Evolutionary conservation across 2,113 vertebrate species (phyloP), one percentile per base, ranked within the genome.

Genomic region (Cricetomys ansorgei): DNA sequence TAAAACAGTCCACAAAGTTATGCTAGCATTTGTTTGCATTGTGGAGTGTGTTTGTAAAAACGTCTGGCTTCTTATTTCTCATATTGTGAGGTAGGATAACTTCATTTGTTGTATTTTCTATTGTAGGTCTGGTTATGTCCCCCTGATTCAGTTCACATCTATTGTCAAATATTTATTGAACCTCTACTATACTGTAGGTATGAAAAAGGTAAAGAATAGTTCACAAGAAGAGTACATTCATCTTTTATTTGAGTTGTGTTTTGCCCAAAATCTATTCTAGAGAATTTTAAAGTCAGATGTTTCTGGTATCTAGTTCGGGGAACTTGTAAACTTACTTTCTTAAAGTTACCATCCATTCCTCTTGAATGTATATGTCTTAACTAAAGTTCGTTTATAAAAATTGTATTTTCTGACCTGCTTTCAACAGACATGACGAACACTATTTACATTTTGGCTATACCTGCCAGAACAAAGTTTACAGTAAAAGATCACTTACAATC

Each of bases 241-340:
- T 70, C 62, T 70, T 92, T 76, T 10, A 79, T 79, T 50, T 48
- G 53, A 59, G 25, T 77, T 65, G 8, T 4, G 37, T 59, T 85
- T 73, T 53, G 4, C 5, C 12, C n/a, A 84, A 65, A 40, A 65
- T 79, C 4, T 15, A 50, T 55, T 88, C 9, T 62, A 19, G 15
- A 89, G 5, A 86, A 91, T 65, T 95, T 96, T 80, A 57, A 92
- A 88, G 65, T 57, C 53, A 40, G 48, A 81, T 65, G 7, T 45
- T 93, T 87, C 8, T 27, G 75, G 73, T 80, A 12, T 17, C 31
- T 64, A 31, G 25, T 25, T 45, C 70, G 73, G 84, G 75, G 11
- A 5, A 72, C 31, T 77, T 90, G 6, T 57, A 80, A 19, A 45
- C 2, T 48, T 80, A 62, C 43, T 84, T 88, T 34, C 6, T 87